Evolutionary conservation across 1,140 invertebrate species (phyloP), one percentile per base, ranked within the genome.

Genomic region (Cherax quadricarinatus): DNA sequence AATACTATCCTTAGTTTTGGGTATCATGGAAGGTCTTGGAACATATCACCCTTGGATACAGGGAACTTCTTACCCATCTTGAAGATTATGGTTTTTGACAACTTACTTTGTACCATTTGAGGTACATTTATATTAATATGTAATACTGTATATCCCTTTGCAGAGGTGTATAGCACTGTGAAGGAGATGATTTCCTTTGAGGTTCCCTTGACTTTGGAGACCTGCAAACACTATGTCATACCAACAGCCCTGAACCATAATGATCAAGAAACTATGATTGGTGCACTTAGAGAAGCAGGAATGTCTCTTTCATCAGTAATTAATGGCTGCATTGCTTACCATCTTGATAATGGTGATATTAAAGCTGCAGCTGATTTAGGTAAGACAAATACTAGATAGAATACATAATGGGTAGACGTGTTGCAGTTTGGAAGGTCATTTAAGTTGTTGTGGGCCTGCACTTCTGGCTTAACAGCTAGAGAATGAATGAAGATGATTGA

Each of bases 111-210:
- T 57, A 57, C 53, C 53, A 57, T 57, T 57, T 57, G 53, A 10
- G 53, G 53, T 10, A 57, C 53, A 5, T 41, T 57, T 10, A 57
- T 14, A 57, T 57, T 57, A 9, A 9, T 57, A 57, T 57, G 53
- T 57, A 57, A 57, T 57, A 41, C 30, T 70, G 14, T 21, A 18
- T 89, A 51, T 89, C 41, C 16, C 70, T 51, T 83, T 83, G 1
- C 88, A 89, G 88, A 83, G 30, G 3, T 89, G 18, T 89, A 84
- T 66, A 49, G 53, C 14, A 89, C 88, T n/a, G 66, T 83, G 24
- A 83, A 70, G 49, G 80, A 84, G 62, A 89, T 89, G 88, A 18
- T 89, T 16, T 12, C 62, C 16, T 75, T 89, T 3, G 81, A 83
- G 12, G 57, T 84, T 18, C 88, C 88, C 30, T n/a, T 89, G 12